Percentiles rank a stretch among this genome's conserved stretches.
Evolutionary conservation across 2,113 vertebrate genomes (phyloP).

Genomic region (Sorex fumeus): DNA sequence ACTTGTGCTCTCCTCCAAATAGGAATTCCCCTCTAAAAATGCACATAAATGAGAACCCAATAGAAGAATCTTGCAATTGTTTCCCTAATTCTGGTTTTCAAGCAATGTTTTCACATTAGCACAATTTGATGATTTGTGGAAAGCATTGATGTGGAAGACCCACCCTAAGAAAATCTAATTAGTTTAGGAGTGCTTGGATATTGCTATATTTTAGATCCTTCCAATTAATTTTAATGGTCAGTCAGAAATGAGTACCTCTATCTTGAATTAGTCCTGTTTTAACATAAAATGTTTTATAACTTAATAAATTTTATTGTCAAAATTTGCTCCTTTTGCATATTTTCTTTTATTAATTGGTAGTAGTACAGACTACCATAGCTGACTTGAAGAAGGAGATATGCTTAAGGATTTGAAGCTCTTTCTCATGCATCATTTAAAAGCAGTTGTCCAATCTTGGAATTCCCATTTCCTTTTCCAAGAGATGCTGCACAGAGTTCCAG

Average conservation of each 20-base stretch:
- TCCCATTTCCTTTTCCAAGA: no score
- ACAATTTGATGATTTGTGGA: background rate
- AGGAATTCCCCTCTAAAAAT: background rate
- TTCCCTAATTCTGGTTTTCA: background rate
- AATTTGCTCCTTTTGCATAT: background rate
- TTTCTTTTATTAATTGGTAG: background rate
- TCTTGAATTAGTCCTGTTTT: background rate
- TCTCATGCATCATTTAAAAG: no score
- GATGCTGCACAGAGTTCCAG: no score
- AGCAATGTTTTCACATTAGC: background rate
- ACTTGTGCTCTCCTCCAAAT: background rate
- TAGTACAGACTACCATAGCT: no score
- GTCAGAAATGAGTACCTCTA: background rate
- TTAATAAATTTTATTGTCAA: background rate
- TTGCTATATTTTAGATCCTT: background rate
- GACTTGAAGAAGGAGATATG: no score
- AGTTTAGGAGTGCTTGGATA: no score
- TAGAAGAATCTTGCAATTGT: background rate
- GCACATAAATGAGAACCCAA: background rate
- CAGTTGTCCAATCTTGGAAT: no score
- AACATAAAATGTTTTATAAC: background rate
- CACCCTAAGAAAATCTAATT: background rate
- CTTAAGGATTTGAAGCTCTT: no score
- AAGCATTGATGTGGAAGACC: background rate
- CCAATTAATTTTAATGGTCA: background rate